These are phyloP conservation scores for Papilio polyxenes DNA, from an alignment of 1,140 invertebrate species.

Conservation along the genomic window DNA sequence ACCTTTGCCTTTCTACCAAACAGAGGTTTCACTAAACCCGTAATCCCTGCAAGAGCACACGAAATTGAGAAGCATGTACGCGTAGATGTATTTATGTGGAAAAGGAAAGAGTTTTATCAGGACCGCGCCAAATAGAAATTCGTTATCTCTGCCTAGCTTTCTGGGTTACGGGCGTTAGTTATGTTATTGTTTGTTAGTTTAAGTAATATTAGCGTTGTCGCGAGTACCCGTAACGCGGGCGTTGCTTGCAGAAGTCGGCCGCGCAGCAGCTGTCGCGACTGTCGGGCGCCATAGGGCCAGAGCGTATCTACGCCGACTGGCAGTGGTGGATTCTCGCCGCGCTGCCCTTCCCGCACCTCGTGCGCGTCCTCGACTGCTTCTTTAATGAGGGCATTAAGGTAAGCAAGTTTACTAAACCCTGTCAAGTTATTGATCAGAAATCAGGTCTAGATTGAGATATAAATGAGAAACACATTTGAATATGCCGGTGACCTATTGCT, in stretches of 20 bases:
- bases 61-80: too few relatives aligned
- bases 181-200: too few relatives aligned
- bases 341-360: conserved; percentile 96
- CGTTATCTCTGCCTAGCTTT: too few relatives aligned
- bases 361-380: conserved; percentile 97
- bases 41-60: too few relatives aligned
- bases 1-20: too few relatives aligned
- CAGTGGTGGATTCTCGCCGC: conserved; percentile 97
- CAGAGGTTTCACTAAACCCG: too few relatives aligned
- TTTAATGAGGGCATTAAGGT: conserved; percentile 98
- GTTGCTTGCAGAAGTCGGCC: conserved; percentile 90
- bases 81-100: background rate
- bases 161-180: too few relatives aligned
- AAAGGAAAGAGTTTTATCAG: background rate
- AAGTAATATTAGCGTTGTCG: conserved; percentile 19
- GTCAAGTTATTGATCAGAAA: too few relatives aligned
- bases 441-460: too few relatives aligned
- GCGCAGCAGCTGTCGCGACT: conserved; percentile 90
- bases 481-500: too few relatives aligned
- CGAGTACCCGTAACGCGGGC: conserved; percentile 50
- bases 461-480: too few relatives aligned
- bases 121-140: background rate
- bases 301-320: conserved; percentile 94
- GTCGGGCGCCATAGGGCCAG: conserved; percentile 82
- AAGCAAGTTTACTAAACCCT: conserved; percentile 36